Evolutionary conservation across 1,140 invertebrate species (phyloP), one percentile per base, ranked within the genome.

Genomic region (Mercenaria mercenaria): DNA sequence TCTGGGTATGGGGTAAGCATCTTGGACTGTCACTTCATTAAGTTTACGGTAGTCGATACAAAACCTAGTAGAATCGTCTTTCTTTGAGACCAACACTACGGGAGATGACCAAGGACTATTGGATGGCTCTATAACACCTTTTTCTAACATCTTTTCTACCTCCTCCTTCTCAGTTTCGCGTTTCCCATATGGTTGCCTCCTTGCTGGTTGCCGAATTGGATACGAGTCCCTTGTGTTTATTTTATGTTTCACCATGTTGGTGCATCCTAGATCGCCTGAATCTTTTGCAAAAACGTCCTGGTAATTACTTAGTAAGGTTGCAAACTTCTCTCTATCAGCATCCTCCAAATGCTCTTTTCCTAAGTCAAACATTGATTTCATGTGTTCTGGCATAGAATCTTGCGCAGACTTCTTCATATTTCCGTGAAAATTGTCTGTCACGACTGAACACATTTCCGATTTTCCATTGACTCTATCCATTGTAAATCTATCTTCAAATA

Each of bases 11-110:
- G 90, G 90, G 32, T 92, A 89, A 50, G 89, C 67, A 72, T 91
- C 91, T n/a, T 61, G 59, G 1, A 74, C 69, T 1, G 87, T 86
- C 0, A 89, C 77, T 34, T 32, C 18, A 67, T 94, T 93, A 2
- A 93, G 50, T 29, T 72, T 87, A 29, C 91, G 96, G 93, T 96
- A 97, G 93, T 97, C 96, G 0, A 93, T 95, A 92, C 96, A 96
- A n/a, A 97, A 93, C 39, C 96, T 90, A 41, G 96, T 90, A 23
- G 92, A 89, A 20, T 95, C 96, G 91, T 96, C 93, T 0, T 93
- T 69, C 88, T 97, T 97, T 26, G 93, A 47, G 0, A 96, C 95
- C 6, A 92, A 43, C 20, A 91, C 90, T 3, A 84, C 59, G 18
- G 80, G 61, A 1, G 88, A 87, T 50, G 88, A 76, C 89, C 91